These are phyloP conservation scores for Eilema caniola DNA, from an alignment of 2,888 invertebrate genomes.

Conservation along the genomic window DNA sequence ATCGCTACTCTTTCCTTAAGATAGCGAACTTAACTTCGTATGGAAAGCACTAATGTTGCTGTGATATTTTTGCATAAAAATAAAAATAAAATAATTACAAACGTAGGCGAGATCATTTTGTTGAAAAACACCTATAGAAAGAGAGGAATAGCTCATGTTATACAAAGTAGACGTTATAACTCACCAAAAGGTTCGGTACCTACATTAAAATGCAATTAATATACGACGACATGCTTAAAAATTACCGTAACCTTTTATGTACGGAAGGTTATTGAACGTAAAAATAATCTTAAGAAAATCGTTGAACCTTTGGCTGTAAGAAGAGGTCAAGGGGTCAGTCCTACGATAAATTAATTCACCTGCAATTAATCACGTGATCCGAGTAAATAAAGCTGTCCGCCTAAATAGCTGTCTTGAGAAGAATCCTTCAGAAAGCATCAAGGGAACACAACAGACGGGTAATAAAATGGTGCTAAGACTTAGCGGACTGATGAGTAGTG, in stretches of 20 bases:
- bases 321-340: slow-evolving; percentile 32
- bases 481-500: slow-evolving; percentile 20
- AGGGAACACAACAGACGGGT: slow-evolving; percentile 38
- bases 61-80: too few species aligned
- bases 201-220: background rate
- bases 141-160: too few species aligned
- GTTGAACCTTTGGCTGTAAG: slow-evolving; percentile 20
- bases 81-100: too few species aligned
- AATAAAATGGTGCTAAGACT: slow-evolving; percentile 41
- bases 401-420: slow-evolving; percentile 53
- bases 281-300: background rate
- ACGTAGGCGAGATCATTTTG: too few species aligned
- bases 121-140: too few species aligned
- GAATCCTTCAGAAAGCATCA: slow-evolving; percentile 29
- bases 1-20: background rate
- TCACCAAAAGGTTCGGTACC: background rate
- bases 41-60: background rate
- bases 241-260: background rate
- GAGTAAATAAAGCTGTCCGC: slow-evolving; percentile 46
- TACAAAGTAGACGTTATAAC: background rate
- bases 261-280: background rate
- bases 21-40: background rate
- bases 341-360: slow-evolving; percentile 42
- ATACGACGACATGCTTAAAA: background rate
- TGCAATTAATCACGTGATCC: slow-evolving; percentile 49